Evolutionary conservation across 2,113 vertebrate genomes (phyloP).

Genomic region (Phocoena sinus): DNA sequence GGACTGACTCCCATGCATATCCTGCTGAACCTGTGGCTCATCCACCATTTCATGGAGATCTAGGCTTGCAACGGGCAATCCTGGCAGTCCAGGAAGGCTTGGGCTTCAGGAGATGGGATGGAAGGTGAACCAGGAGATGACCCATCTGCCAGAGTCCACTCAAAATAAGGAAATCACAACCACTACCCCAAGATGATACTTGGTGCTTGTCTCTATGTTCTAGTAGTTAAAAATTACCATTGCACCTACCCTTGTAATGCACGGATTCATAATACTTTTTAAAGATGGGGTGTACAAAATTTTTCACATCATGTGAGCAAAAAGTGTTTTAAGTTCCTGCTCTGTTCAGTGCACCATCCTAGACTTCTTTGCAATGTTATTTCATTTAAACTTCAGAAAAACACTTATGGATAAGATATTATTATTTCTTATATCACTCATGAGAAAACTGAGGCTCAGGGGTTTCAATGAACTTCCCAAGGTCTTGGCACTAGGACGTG

Average conservation of each 20-base stretch:
- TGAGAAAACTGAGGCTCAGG: neutral
- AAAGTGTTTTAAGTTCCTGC: neutral
- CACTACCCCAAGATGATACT: fast-evolving
- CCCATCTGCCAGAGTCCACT: neutral
- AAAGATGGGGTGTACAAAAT: neutral
- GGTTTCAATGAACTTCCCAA: neutral
- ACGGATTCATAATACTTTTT: no score
- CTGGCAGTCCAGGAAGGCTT: neutral
- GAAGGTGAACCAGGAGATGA: neutral
- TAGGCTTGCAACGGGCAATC: neutral
- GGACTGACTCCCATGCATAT: fast-evolving
- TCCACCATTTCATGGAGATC: fast-evolving
- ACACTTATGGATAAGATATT: neutral
- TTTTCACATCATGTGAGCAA: neutral
- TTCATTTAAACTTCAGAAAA: neutral
- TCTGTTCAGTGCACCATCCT: neutral
- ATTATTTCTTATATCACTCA: neutral
- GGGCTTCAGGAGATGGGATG: fast-evolving
- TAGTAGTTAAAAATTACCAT: neutral
- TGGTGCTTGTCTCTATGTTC: neutral
- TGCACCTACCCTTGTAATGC: fast-evolving
- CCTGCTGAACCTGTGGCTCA: neutral
- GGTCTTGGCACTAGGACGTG: neutral
- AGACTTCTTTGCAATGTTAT: neutral
- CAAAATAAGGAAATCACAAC: neutral